phyloP scores from a whole-genome alignment of 2,888 invertebrate genomes.

The Rotaria socialis region DNA sequence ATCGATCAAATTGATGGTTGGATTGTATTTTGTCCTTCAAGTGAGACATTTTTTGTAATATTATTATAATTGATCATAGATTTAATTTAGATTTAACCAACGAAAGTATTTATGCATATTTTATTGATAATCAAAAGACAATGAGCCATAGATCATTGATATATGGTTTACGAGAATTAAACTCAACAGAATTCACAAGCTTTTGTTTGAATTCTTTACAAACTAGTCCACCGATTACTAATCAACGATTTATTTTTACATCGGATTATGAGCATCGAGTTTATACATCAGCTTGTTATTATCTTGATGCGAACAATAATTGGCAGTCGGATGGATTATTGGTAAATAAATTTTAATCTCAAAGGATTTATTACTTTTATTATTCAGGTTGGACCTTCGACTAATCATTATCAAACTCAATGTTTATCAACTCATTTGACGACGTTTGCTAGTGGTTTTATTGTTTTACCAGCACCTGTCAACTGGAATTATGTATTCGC shows the following conservation, averaged over 20 bases:
- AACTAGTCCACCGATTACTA: too few relatives aligned
- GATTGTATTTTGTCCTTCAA: slow-evolving; percentile 31
- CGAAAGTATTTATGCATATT: too few relatives aligned
- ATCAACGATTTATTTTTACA: slow-evolving; percentile 3
- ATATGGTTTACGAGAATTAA: background rate
- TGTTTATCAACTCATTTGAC: slow-evolving; percentile 58
- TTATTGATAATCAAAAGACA: too few relatives aligned
- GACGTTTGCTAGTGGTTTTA: slow-evolving; percentile 60
- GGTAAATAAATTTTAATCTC: slow-evolving; percentile 1
- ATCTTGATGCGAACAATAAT: slow-evolving; percentile 1
- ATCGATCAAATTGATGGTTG: background rate
- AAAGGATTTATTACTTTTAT: background rate
- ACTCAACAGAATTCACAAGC: background rate
- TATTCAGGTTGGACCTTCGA: slow-evolving; percentile 50
- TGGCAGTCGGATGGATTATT: background rate
- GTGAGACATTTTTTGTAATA: too few relatives aligned
- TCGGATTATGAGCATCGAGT: slow-evolving; percentile 32
- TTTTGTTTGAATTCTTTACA: background rate
- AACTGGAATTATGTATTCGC: slow-evolving; percentile 62
- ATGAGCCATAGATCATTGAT: background rate
- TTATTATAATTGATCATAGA: too few relatives aligned
- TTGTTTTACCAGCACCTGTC: slow-evolving; percentile 61
- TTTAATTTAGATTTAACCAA: too few relatives aligned
- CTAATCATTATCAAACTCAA: slow-evolving; percentile 47
- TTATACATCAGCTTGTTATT: slow-evolving; percentile 40